Base-by-base conservation (phyloP, 2,888 invertebrate genomes). In the Lasioglossum oenotherae region DNA sequence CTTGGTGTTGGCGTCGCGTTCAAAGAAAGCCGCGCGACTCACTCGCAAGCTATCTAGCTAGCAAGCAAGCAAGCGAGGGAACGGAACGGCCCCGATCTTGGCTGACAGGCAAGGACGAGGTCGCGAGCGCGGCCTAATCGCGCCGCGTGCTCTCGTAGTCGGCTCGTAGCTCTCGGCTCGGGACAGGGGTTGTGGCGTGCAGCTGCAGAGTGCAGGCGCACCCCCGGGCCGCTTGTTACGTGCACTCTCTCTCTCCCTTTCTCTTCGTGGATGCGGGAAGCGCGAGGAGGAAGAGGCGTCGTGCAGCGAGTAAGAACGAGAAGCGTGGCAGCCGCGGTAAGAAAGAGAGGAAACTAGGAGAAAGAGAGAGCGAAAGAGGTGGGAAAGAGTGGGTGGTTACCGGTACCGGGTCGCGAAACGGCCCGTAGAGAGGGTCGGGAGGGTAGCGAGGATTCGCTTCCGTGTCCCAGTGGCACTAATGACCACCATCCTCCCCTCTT, bases 381-480 rank as follows among this genome's bases (percentile, higher is more conserved):
- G 60, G 60, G 67, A 67, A 80, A 85, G 82, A 80, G 86, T 81
- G 83, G 86, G 86, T 87, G 87, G 86, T 80, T 87, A 86, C 86
- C 67, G 82, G 80, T 81, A 72, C 69, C 80, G 83, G 87, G 87
- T 87, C 86, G 87, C 80, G 83, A 83, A 86, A 83, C 86, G 83
- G 86, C 77, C 74, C 79, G 80, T 82, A 53, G 69, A 74, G 86
- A 44, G 80, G 76, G 38, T 74, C 35, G 53, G 41, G 64, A 78
- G 82, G 78, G 81, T 76, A 64, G 87, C 87, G 90, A 88, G 90
- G 90, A 91, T 88, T 88, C 90, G 90, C 91, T 92, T 92, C 91
- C 93, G 93, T 93, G 94, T 93, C 93, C 93, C 92, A 94, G 91
- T 94, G 92, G 93, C 93, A 93, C 94, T 94, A 93, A 94, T 94